phyloP scores from a whole-genome alignment of 64 coral and sea anemone genomes.

The Cladopsammia gracilis region DNA sequence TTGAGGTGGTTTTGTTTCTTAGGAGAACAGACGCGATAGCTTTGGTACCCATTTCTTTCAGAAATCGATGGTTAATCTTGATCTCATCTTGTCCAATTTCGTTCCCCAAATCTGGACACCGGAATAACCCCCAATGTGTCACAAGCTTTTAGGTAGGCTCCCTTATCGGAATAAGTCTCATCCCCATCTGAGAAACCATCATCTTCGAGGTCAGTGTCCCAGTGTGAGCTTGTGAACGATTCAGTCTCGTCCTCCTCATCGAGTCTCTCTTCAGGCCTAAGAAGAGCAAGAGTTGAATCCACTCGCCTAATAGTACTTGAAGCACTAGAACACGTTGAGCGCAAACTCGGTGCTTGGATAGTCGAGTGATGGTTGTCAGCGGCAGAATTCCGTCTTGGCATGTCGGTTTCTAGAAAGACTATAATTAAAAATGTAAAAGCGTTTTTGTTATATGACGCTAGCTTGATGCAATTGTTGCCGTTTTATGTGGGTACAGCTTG shows the following conservation, averaged over 20 bases:
- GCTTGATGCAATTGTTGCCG: too few species aligned
- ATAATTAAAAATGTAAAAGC: too few species aligned
- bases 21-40: slow-evolving; percentile 74
- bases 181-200: slow-evolving; percentile 24
- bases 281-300: slow-evolving; percentile 64
- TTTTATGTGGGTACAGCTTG: too few species aligned
- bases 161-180: slow-evolving; percentile 2
- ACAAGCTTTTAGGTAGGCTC: slow-evolving; percentile 69
- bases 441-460: too few species aligned
- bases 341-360: background rate
- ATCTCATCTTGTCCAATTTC: slow-evolving; percentile 85
- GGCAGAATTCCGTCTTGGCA: background rate
- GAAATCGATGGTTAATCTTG: slow-evolving; percentile 87
- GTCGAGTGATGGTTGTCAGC: background rate
- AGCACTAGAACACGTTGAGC: slow-evolving; percentile 81
- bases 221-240: slow-evolving; percentile 80
- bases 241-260: slow-evolving; percentile 71
- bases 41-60: slow-evolving; percentile 67
- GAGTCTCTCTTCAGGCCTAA: slow-evolving; percentile 14
- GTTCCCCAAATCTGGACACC: slow-evolving; percentile 76
- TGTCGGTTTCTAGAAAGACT: background rate
- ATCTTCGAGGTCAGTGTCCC: slow-evolving; percentile 90
- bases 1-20: slow-evolving; percentile 63
- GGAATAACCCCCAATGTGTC: slow-evolving; percentile 68
- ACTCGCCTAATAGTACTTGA: slow-evolving; percentile 82